Conservation (phyloP, 92 coral and sea anemone genomes). For the Palythoa grandis region DNA sequence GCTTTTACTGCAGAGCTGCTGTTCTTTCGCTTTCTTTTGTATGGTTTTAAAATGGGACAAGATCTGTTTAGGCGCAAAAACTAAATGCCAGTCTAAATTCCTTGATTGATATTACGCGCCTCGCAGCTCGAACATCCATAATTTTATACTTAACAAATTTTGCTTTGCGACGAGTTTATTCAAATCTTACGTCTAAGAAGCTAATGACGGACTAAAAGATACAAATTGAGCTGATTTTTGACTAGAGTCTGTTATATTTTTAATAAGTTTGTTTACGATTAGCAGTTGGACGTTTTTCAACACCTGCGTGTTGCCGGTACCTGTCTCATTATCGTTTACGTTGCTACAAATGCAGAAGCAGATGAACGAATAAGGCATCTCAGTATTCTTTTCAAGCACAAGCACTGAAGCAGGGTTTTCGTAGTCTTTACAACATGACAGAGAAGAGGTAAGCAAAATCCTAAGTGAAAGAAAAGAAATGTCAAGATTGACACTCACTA, state of each 20-base stretch:
- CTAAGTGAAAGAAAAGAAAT: neutral
- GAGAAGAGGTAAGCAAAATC: neutral
- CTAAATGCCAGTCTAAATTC: no score
- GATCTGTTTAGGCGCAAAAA: no score
- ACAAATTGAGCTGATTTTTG: neutral
- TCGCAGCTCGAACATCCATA: no score
- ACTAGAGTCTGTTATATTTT: neutral
- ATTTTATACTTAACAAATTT: no score
- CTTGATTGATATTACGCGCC: no score
- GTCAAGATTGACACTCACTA: neutral
- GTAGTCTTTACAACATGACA: neutral
- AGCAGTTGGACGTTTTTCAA: constrained; percentile 4
- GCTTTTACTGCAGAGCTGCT: no score
- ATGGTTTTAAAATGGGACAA: no score
- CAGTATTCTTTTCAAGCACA: neutral
- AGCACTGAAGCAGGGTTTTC: neutral
- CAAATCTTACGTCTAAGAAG: neutral
- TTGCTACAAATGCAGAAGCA: neutral
- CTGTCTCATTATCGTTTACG: neutral
- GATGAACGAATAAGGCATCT: neutral
- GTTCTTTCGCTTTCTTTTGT: no score
- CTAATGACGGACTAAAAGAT: neutral
- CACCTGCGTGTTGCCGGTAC: neutral
- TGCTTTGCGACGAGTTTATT: neutral
- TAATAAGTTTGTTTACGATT: neutral